A percentile compares a stretch with the other conserved stretches of the same genome.
phyloP scores from a whole-genome alignment of 2,113 vertebrate genomes.

The Toxotes jaculatrix region DNA sequence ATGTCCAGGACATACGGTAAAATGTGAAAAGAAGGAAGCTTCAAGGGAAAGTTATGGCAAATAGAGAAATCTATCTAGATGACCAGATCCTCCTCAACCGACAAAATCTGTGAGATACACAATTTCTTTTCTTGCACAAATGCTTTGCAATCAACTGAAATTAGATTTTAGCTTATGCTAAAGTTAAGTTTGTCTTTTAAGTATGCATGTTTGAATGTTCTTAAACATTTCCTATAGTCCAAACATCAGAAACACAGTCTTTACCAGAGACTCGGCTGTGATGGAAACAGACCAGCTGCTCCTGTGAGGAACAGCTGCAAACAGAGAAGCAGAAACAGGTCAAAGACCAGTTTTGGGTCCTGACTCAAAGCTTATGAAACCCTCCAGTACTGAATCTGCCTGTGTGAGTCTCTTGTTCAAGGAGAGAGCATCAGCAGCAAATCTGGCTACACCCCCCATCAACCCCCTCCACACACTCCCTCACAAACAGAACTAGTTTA shows the following conservation, averaged over 20 bases:
- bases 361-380: neutral
- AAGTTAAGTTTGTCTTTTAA: neutral
- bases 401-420: neutral
- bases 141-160: neutral
- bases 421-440: neutral
- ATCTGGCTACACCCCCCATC: neutral
- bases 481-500: conserved; percentile 30
- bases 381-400: neutral
- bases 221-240: neutral
- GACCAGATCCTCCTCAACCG: neutral
- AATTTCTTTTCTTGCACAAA: neutral
- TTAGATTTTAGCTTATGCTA: neutral
- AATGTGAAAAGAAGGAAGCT: neutral
- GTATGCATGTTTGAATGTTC: neutral
- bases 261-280: neutral
- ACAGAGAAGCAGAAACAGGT: neutral
- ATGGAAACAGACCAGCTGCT: neutral
- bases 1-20: neutral
- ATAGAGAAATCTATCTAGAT: no score
- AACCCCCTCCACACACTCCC: neutral
- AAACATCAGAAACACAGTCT: neutral
- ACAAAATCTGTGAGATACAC: neutral
- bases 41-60: no score
- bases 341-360: neutral
- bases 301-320: neutral